Evolutionary conservation across 2,888 invertebrate species (phyloP).

Genomic region (Melikaiella ostensackeni): DNA sequence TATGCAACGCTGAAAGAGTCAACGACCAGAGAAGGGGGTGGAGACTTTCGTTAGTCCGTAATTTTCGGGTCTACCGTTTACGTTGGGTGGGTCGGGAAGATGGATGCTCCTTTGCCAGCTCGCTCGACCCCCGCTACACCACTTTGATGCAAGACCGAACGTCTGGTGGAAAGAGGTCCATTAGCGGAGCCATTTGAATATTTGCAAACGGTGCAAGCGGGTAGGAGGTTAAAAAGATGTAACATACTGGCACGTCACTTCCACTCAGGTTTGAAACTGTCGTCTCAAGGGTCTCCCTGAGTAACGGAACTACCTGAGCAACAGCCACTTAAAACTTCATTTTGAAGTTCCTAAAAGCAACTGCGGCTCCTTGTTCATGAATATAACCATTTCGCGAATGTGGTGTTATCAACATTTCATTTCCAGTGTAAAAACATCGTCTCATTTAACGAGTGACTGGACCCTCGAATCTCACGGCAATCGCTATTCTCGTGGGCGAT

Average conservation of each 20-base stretch:
- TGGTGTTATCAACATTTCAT: slow-evolving; percentile 19
- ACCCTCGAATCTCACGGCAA: slow-evolving; percentile 4
- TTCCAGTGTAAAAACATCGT: slow-evolving; percentile 9
- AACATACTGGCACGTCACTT: slow-evolving; percentile 73
- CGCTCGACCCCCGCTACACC: slow-evolving; percentile 60
- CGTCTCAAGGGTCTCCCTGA: slow-evolving; percentile 58
- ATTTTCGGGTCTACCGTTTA: slow-evolving; percentile 69
- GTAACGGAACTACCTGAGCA: slow-evolving; percentile 65
- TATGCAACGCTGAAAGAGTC: slow-evolving; percentile 47
- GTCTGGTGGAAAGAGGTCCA: slow-evolving; percentile 63
- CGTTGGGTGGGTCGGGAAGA: slow-evolving; percentile 66
- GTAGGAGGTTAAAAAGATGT: slow-evolving; percentile 73
- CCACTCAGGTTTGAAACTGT: slow-evolving; percentile 70
- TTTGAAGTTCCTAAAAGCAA: slow-evolving; percentile 44
- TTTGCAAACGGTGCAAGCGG: slow-evolving; percentile 72
- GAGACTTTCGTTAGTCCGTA: slow-evolving; percentile 68
- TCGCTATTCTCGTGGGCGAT: slow-evolving; percentile 25
- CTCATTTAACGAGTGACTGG: slow-evolving; percentile 7
- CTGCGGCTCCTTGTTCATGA: background rate
- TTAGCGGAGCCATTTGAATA: slow-evolving; percentile 76
- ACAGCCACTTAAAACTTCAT: slow-evolving; percentile 68
- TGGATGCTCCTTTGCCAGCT: slow-evolving; percentile 68
- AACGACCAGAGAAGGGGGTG: slow-evolving; percentile 57
- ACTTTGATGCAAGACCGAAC: slow-evolving; percentile 71
- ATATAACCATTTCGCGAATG: slow-evolving; percentile 27